Base-by-base conservation (phyloP, 2,797 vertebrate genomes). In the Pyrocephalus nanus region DNA sequence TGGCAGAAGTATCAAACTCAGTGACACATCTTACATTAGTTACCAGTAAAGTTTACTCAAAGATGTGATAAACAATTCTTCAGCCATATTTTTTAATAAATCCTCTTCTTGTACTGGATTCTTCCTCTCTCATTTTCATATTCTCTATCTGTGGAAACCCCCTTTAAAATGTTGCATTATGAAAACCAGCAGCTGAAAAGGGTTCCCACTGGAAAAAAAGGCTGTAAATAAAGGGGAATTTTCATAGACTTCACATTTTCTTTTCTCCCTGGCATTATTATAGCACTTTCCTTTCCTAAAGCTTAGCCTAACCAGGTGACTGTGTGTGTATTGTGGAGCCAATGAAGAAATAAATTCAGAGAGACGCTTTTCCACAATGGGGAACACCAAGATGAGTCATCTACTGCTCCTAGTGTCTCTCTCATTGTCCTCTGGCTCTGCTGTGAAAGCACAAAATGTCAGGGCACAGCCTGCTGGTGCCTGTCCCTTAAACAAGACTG, bases 41-140 rank as follows among this genome's bases (percentile, higher is more conserved):
- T 0, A 2, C 3, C 6, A 26, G 36, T 47, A 34, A 42, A 36
- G 18, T 50, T 87, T 72, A 48, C 40, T 36, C 47, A 66, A 82
- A 79, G 22, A 57, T 58, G 17, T 12, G n/a, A 62, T 69, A 65
- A 84, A 57, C 32, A 54, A 27, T 50, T 30, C 3, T 40, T 81
- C 12, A 58, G 30, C 17, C 29, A 15, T 42, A 14, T 32, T 75
- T 87, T 89, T 81, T 1, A 73, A 55, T 36, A 45, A 86, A 76
- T 47, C 29, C 2, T 3, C 40, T 76, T 92, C 43, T 25, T 42
- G 14, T 8, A 85, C 12, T 8, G 61, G 19, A 30, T 72, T 89
- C 58, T 89, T 91, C 87, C 27, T 95, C 88, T 94, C 74, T n/a
- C n/a, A n/a, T n/a, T 64, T 95, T 87, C 64, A 51, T 73, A 70